Evolutionary conservation across 2,113 vertebrate genomes (phyloP).

Genomic region (Chamaea fasciata): DNA sequence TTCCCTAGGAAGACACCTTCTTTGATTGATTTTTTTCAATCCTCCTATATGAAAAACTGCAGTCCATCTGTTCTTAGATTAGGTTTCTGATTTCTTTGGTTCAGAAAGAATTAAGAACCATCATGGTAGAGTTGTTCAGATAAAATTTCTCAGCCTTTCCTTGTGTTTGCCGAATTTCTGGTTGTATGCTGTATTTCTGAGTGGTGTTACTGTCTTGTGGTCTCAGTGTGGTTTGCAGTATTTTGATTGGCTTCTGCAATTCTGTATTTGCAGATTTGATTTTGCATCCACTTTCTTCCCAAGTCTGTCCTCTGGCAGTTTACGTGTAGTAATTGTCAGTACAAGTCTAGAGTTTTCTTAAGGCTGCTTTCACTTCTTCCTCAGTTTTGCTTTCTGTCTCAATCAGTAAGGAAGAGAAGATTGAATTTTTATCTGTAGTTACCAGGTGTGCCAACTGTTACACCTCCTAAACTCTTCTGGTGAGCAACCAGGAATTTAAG

Average conservation of each 20-base stretch:
- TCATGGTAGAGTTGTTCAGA: neutral
- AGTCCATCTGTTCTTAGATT: neutral
- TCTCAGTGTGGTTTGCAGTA: neutral
- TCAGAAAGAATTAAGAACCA: neutral
- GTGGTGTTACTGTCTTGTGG: neutral
- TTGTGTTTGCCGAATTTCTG: neutral
- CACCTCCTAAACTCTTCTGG: neutral
- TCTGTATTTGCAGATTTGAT: neutral
- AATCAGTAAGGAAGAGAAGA: neutral
- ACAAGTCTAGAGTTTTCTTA: neutral
- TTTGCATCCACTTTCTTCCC: neutral
- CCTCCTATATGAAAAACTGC: neutral
- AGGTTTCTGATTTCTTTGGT: neutral
- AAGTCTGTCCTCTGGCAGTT: neutral
- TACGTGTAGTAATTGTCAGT: neutral
- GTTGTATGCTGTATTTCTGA: neutral
- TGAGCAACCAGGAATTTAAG: neutral
- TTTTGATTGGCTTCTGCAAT: neutral
- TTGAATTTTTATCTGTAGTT: neutral
- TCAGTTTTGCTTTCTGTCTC: neutral
- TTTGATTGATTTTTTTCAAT: neutral
- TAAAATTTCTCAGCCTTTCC: neutral
- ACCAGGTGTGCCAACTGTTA: neutral
- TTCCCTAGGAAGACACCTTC: neutral
- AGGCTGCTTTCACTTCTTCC: neutral